Evolutionary conservation across 2,888 invertebrate species (phyloP).

Genomic region (Eilema griseolum): DNA sequence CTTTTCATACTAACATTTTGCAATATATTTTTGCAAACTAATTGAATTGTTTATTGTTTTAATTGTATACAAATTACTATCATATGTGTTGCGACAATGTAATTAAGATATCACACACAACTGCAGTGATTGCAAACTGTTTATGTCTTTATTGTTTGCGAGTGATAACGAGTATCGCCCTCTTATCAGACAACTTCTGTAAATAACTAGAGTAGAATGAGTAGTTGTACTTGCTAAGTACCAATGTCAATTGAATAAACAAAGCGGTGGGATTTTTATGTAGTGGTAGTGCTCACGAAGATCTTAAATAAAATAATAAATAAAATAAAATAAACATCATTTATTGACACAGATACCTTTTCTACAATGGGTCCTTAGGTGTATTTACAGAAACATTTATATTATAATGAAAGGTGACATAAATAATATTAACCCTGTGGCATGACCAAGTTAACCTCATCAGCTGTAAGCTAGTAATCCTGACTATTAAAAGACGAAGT

Average conservation of each 20-base stretch:
- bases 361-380: too few species aligned
- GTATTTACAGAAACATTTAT: too few species aligned
- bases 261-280: neutral
- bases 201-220: slow-evolving; percentile 57
- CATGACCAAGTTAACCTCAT: too few species aligned
- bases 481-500: too few species aligned
- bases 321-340: too few species aligned
- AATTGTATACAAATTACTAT: slow-evolving; percentile 41
- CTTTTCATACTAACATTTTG: neutral
- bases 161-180: slow-evolving; percentile 70
- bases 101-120: slow-evolving; percentile 58
- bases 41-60: slow-evolving; percentile 12
- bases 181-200: slow-evolving; percentile 74
- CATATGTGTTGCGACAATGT: slow-evolving; percentile 54
- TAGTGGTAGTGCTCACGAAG: neutral
- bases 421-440: too few species aligned
- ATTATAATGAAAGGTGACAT: too few species aligned
- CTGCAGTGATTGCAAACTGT: slow-evolving; percentile 53
- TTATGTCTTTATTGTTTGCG: slow-evolving; percentile 75
- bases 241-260: slow-evolving; percentile 35
- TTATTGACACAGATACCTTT: too few species aligned
- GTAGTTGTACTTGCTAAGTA: slow-evolving; percentile 30
- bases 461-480: too few species aligned
- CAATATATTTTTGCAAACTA: neutral
- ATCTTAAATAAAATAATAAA: too few species aligned